A percentile compares a stretch with the other conserved stretches of the same genome.
These are phyloP conservation scores for Sander lucioperca DNA, from an alignment of 2,113 vertebrate species.

Conservation along the genomic window DNA sequence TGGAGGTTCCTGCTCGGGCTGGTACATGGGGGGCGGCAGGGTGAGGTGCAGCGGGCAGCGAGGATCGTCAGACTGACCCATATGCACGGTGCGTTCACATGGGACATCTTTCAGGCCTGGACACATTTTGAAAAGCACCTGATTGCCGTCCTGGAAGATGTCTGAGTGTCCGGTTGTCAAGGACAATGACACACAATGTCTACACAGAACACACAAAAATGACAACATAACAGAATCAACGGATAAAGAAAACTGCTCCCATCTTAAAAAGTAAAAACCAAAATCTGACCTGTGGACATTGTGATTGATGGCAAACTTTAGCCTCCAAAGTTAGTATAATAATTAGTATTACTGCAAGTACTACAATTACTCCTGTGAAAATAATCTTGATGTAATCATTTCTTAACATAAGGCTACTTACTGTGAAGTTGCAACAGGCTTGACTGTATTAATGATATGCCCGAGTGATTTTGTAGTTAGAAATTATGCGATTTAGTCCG, in stretches of 20 bases:
- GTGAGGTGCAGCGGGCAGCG: slow-evolving; percentile 93
- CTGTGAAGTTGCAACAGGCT: background rate
- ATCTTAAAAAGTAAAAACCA: background rate
- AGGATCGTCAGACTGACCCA: slow-evolving; percentile 93
- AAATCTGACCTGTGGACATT: background rate
- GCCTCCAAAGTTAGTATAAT: background rate
- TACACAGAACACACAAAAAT: background rate
- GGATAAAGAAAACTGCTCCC: background rate
- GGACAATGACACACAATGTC: slow-evolving; percentile 58
- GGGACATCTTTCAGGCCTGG: slow-evolving; percentile 92
- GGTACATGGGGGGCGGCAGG: slow-evolving; percentile 92
- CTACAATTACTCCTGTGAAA: background rate
- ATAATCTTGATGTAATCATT: slow-evolving; percentile 3
- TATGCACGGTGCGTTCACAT: slow-evolving; percentile 90
- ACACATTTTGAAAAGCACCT: slow-evolving; percentile 94
- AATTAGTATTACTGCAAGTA: background rate
- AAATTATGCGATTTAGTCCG: background rate
- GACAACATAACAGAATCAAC: background rate
- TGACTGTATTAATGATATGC: background rate
- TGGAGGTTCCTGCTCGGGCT: slow-evolving; percentile 90
- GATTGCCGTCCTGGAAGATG: slow-evolving; percentile 94
- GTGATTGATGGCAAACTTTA: background rate
- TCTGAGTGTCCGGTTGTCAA: slow-evolving; percentile 86
- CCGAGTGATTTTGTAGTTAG: background rate
- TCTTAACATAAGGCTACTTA: background rate